Base-by-base conservation (phyloP, 2,113 vertebrate genomes). In the Prionailurus viverrinus region DNA sequence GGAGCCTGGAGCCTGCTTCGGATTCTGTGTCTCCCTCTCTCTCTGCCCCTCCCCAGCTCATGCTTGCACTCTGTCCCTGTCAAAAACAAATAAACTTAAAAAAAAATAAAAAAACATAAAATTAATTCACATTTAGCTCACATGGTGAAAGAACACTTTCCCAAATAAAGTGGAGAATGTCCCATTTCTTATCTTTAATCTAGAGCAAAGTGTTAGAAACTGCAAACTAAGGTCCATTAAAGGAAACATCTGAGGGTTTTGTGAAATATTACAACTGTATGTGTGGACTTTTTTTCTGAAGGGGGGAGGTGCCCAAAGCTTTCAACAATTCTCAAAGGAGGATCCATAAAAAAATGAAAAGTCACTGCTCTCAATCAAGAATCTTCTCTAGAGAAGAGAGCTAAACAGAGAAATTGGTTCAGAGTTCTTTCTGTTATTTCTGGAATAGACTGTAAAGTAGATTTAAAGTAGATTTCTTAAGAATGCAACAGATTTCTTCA, bases 391-490 rank as follows among this genome's bases (percentile, higher is more conserved):
- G 58, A 92, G 36, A 92, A 78, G 23, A 73, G 1, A 53, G 12
- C 4, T 58, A 48, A 86, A 79, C 3, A 90, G 31, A 89, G 8
- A 33, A 41, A 41, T 5, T 53, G 21, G 8, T 61, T 89, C n/a
- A 78, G 82, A 79, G 13, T 68, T 74, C 27, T 86, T 45, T 0
- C 23, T 7, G 8, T 58, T 58, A 86, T 86, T 81, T 61, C 65
- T 91, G 12, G 25, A 29, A 31, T 19, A 76, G 0, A 83, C 3
- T 81, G 6, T 27, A 96, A 94, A 96, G 15, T 27, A 71, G 8
- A 55, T 68, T 86, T 89, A 96, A 94, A 96, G 15, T 27, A 71
- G 6, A 55, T 68, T 86, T 89, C 15, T 80, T 84, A 84, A 36
- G 39, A 89, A 68, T 78, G 2, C 14, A 74, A 84, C 1, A 45